A percentile compares a stretch with the other conserved stretches of the same genome.
Evolutionary conservation across 1,140 invertebrate species (phyloP).

Genomic region (Aphis craccivora): DNA sequence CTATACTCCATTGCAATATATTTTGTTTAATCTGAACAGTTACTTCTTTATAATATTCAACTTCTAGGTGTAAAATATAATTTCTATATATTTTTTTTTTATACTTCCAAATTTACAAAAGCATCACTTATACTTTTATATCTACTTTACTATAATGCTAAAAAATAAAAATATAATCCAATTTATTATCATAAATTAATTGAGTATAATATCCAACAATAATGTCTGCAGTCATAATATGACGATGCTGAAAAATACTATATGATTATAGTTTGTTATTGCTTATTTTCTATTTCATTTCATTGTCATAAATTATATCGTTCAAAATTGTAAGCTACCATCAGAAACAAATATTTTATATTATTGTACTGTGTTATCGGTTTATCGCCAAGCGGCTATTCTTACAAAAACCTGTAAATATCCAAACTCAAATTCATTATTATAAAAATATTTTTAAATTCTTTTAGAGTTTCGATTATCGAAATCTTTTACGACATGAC

Average conservation of each 20-base stretch:
- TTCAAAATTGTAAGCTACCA: background rate
- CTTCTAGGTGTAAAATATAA: background rate
- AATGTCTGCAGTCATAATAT: background rate
- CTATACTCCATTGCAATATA: background rate
- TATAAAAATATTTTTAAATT: background rate
- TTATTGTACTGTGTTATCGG: background rate
- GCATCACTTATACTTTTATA: background rate
- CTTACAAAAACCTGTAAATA: background rate
- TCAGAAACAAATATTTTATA: background rate
- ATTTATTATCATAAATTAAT: background rate
- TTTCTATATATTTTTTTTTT: background rate
- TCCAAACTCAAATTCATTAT: background rate
- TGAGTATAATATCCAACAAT: background rate
- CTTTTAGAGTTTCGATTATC: background rate
- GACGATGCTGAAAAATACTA: background rate
- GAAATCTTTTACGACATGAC: background rate
- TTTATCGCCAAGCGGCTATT: background rate
- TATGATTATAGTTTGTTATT: background rate
- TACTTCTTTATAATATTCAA: background rate
- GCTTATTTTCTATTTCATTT: background rate
- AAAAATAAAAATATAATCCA: background rate
- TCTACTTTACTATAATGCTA: background rate
- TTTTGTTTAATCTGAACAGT: background rate
- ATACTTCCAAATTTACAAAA: background rate
- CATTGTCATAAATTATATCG: background rate